Evolutionary conservation across 2,888 invertebrate species (phyloP).

Genomic region (Hoplodrina blanda): DNA sequence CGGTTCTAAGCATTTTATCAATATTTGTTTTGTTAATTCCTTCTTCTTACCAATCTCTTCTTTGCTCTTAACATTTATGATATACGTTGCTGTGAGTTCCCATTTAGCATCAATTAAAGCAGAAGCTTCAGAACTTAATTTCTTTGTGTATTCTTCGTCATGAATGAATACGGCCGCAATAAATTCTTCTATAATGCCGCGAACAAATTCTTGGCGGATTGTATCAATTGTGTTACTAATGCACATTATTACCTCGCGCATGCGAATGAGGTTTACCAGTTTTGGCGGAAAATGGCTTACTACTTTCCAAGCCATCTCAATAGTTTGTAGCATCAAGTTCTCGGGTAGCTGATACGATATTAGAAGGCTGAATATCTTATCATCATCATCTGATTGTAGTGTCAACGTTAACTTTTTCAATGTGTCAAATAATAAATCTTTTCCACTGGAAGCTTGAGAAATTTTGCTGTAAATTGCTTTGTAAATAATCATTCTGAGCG

Average conservation of each 20-base stretch:
- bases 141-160: conserved; percentile 32
- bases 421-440: conserved; percentile 68
- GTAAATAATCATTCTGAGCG: conserved; percentile 72
- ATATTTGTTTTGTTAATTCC: conserved; percentile 56
- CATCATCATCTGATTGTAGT: conserved; percentile 73
- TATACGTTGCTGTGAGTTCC: conserved; percentile 62
- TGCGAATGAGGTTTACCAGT: conserved; percentile 60
- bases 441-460: conserved; percentile 43
- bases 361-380: conserved; percentile 68
- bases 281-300: conserved; percentile 69
- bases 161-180: conserved; percentile 60
- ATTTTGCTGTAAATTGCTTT: conserved; percentile 70
- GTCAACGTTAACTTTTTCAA: conserved; percentile 70
- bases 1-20: conserved; percentile 51
- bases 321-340: conserved; percentile 62
- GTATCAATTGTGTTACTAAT: conserved; percentile 61
- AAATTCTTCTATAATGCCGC: conserved; percentile 68
- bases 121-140: conserved; percentile 26
- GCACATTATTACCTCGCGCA: conserved; percentile 57
- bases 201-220: conserved; percentile 65
- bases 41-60: conserved; percentile 51
- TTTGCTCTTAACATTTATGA: conserved; percentile 52
- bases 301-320: conserved; percentile 69
- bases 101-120: conserved; percentile 66
- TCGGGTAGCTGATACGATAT: conserved; percentile 61